Percentiles rank a stretch among this genome's conserved stretches.
Evolutionary conservation across 1,140 invertebrate genomes (phyloP).

Genomic region (Drosophila navojoa): DNA sequence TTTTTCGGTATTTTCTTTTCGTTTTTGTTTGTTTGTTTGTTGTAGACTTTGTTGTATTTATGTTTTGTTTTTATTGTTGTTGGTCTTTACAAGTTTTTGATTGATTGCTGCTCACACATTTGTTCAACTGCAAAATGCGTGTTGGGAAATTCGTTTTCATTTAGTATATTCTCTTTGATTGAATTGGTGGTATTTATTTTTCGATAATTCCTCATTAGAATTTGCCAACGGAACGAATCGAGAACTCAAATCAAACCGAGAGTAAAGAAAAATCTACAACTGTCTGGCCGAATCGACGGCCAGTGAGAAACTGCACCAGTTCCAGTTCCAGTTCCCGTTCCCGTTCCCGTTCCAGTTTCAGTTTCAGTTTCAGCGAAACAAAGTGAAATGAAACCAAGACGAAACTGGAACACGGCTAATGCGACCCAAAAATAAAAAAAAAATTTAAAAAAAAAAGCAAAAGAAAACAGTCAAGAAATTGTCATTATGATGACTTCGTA

Average conservation of each 20-base stretch:
- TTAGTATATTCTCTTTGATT: too few species aligned
- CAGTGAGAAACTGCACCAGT: conserved; percentile 26
- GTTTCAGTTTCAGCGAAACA: background rate
- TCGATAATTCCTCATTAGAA: conserved; percentile 16
- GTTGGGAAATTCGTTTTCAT: background rate
- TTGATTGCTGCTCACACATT: conserved; percentile 58
- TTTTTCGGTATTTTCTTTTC: conserved; percentile 3
- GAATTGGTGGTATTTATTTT: background rate
- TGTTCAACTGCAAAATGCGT: conserved; percentile 56
- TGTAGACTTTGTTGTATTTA: conserved; percentile 4
- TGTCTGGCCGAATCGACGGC: conserved; percentile 10
- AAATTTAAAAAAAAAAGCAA: too few species aligned
- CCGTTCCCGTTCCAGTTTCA: conserved; percentile 30
- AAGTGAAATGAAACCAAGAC: conserved; percentile 22
- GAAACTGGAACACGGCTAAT: conserved; percentile 38
- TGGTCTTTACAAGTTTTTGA: conserved; percentile 37
- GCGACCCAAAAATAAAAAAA: conserved; percentile 4
- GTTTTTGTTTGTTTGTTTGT: conserved; percentile 10
- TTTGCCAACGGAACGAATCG: conserved; percentile 55
- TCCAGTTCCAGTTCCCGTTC: conserved; percentile 24
- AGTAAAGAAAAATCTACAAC: conserved; percentile 10
- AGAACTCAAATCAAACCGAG: conserved; percentile 5
- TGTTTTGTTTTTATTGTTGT: conserved; percentile 40
- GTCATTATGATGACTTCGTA: conserved; percentile 65
- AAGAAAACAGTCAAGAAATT: conserved; percentile 48